Evolutionary conservation across 1,140 invertebrate species (phyloP), one percentile per base, ranked within the genome.

Genomic region (Drosophila athabasca): DNA sequence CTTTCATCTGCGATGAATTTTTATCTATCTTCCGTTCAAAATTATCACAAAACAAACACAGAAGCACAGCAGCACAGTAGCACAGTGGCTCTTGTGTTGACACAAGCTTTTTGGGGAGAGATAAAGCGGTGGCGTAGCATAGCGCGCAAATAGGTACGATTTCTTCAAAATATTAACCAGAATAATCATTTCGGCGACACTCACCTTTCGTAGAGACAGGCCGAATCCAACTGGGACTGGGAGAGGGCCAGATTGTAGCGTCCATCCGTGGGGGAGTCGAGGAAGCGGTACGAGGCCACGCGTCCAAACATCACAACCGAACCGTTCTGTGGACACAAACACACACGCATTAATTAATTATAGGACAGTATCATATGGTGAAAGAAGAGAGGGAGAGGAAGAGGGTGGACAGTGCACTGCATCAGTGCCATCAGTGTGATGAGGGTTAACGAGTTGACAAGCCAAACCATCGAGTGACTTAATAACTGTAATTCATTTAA

Each of bases 201-300:
- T 90, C 61, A 96, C 95, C 95, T 96, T 92, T 96, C 96, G 90
- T 96, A 96, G 53, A 95, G 93, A 76, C 95, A 96, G 17, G 94
- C 94, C 48, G 95, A 95, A 81, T 96, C 95, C 76, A 95, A 94
- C 79, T 96, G 95, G 45, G 94, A 94, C 75, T 94, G 94, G 9
- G 93, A 93, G 48, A 94, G 89, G 68, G 93, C 94, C 76, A 94
- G 91, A 81, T 93, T 94, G 55, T 95, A 94, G 72, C 97, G 94
- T 83, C 96, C 96, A 91, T 98, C 97, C 66, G 96, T 96, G 51
- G 95, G 94, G 5, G 97, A 97, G 93, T 99, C 98, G 70, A 98
- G 94, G 93, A 99, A 99, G 77, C 97, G 94, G 93, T 98, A 99
- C 22, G 96, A 96, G 87, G 98, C 96, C 76, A 97, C 95, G 87